Conservation (phyloP, 2,113 vertebrate species). For the Thryonomys swinderianus region DNA sequence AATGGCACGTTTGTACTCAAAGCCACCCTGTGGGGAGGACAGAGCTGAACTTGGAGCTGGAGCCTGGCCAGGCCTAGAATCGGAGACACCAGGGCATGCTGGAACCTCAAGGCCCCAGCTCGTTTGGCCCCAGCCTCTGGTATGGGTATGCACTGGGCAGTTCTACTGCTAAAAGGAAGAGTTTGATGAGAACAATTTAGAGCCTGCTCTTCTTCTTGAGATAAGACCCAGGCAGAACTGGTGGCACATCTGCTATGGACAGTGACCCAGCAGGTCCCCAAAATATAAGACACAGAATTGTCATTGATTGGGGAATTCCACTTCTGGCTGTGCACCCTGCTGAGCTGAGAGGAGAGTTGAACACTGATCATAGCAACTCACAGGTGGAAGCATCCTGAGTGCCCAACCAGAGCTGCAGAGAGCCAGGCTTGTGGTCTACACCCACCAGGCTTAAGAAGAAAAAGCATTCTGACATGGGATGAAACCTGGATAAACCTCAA, state of each 20-base stretch:
- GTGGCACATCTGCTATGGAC: background rate
- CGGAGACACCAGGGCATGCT: background rate
- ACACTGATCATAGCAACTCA: background rate
- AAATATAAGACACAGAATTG: background rate
- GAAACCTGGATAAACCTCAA: background rate
- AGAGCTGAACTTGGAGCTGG: background rate
- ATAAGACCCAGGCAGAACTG: background rate
- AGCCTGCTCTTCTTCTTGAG: background rate
- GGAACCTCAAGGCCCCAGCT: background rate
- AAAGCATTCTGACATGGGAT: background rate
- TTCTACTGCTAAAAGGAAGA: background rate
- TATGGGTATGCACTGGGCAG: too few species aligned
- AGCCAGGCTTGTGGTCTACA: background rate
- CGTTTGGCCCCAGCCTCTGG: too few species aligned
- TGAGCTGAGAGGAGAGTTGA: background rate
- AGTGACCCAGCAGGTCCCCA: background rate
- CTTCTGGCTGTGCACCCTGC: background rate
- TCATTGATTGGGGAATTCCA: background rate
- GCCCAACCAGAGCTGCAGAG: background rate
- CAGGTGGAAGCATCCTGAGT: background rate
- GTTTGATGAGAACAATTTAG: background rate
- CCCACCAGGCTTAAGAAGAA: background rate
- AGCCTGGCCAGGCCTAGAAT: background rate
- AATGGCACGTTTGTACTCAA: slow-evolving; percentile 91
- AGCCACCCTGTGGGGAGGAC: slow-evolving; percentile 85